Evolutionary conservation across 2,888 invertebrate species (phyloP).

Genomic region (Drosophila leonis): DNA sequence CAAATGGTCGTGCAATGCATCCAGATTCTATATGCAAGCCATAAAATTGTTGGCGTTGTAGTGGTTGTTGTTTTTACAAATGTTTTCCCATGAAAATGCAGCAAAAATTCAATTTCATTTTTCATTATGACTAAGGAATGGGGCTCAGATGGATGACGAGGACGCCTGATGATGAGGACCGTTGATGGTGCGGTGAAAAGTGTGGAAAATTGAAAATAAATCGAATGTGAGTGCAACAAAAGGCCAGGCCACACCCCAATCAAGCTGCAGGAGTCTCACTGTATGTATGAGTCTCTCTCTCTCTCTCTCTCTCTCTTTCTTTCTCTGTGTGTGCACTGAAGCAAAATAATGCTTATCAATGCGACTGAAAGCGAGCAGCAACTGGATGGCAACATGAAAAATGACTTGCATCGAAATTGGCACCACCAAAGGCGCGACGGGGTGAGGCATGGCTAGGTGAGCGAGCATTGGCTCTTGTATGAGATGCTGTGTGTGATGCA

Average conservation of each 20-base stretch:
- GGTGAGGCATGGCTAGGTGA: conserved; percentile 6
- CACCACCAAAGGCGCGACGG: conserved; percentile 28
- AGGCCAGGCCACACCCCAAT: conserved; percentile 43
- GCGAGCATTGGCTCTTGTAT: not conserved
- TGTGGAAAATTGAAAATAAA: conserved; percentile 82
- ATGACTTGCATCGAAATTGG: conserved; percentile 56
- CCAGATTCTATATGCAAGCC: conserved; percentile 91
- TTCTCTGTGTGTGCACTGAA: conserved; percentile 52
- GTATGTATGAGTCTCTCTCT: conserved; percentile 1
- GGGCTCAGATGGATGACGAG: conserved; percentile 44
- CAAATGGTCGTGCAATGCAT: conserved; percentile 97
- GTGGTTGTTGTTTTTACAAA: conserved; percentile 46
- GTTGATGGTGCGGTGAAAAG: conserved; percentile 67
- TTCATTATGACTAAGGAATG: conserved; percentile 74
- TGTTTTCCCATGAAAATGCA: conserved; percentile 50
- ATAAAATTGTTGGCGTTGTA: conserved; percentile 16
- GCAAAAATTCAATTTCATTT: conserved; percentile 82
- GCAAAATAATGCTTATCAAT: conserved; percentile 78
- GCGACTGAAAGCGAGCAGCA: conserved; percentile 37
- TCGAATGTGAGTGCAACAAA: conserved; percentile 81
- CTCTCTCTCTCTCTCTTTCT: not conserved
- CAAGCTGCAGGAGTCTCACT: conserved; percentile 4
- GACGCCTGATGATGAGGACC: conserved; percentile 25
- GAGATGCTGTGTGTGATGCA: conserved; percentile 50
- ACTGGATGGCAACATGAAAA: conserved; percentile 64